phyloP scores from a whole-genome alignment of 2,113 vertebrate genomes.

The Lota lota region DNA sequence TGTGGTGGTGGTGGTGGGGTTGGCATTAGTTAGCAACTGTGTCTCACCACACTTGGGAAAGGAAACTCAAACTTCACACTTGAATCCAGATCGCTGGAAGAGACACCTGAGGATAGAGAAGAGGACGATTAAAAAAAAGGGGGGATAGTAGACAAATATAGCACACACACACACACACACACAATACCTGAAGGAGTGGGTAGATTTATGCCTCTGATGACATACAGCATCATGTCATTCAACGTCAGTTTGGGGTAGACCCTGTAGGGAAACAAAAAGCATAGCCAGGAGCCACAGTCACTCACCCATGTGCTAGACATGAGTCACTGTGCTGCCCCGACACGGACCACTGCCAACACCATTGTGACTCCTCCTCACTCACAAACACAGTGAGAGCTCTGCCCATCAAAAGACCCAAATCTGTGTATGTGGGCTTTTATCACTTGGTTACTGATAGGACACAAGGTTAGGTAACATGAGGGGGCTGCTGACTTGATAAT shows the following conservation, averaged over 20 bases:
- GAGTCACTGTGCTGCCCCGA: too few relatives aligned
- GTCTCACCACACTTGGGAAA: conserved; percentile 82
- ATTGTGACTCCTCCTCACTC: too few relatives aligned
- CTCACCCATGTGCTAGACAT: too few relatives aligned
- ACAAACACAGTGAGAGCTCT: too few relatives aligned
- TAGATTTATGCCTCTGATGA: conserved; percentile 80
- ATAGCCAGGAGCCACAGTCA: conserved; percentile 2
- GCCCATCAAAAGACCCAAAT: too few relatives aligned
- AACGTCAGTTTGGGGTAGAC: conserved; percentile 76
- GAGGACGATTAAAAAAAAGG: conserved; percentile 6
- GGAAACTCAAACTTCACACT: conserved; percentile 91
- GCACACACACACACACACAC: neutral
- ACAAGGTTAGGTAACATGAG: neutral
- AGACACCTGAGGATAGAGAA: conserved; percentile 69
- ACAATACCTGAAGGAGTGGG: conserved; percentile 81
- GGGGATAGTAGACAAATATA: neutral
- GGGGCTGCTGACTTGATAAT: conserved; percentile 76
- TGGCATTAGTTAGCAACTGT: neutral
- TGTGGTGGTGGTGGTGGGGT: neutral
- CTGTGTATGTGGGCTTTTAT: too few relatives aligned
- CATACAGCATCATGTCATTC: conserved; percentile 80
- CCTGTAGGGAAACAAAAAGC: conserved; percentile 56
- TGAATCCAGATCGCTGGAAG: conserved; percentile 81
- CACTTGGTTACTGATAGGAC: too few relatives aligned
- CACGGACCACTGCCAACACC: too few relatives aligned